Conservation (phyloP, 2,888 invertebrate genomes). For the Ormyrus thymus region DNA sequence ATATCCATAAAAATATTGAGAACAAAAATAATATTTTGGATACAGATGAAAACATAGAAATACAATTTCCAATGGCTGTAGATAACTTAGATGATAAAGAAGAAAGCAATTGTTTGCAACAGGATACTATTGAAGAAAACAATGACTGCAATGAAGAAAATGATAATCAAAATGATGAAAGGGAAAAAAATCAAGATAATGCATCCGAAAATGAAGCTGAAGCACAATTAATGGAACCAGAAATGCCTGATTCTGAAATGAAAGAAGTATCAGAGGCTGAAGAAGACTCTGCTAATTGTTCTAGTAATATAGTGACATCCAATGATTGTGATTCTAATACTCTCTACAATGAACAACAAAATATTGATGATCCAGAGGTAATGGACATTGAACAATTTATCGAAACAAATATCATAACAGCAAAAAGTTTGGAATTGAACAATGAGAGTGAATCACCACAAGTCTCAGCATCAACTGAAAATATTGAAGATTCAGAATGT, state of each 20-base stretch:
- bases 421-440: no score
- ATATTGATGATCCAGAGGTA: background rate
- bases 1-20: slow-evolving; percentile 11
- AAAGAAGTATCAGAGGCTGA: slow-evolving; percentile 32
- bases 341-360: background rate
- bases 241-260: slow-evolving; percentile 5
- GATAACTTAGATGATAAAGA: slow-evolving; percentile 4
- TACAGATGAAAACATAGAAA: slow-evolving; percentile 2
- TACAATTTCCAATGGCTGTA: slow-evolving; percentile 4
- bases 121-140: background rate
- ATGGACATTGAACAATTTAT: background rate
- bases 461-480: background rate
- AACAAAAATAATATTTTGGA: background rate
- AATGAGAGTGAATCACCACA: background rate
- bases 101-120: background rate
- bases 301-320: background rate
- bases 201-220: background rate
- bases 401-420: background rate
- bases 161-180: background rate
- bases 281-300: background rate
- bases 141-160: background rate
- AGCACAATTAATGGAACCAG: background rate
- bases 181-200: slow-evolving; percentile 8
- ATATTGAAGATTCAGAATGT: background rate
- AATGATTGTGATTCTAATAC: background rate